These are phyloP conservation scores for Argyresthia albistria DNA, from an alignment of 2,888 invertebrate species.

Conservation along the genomic window DNA sequence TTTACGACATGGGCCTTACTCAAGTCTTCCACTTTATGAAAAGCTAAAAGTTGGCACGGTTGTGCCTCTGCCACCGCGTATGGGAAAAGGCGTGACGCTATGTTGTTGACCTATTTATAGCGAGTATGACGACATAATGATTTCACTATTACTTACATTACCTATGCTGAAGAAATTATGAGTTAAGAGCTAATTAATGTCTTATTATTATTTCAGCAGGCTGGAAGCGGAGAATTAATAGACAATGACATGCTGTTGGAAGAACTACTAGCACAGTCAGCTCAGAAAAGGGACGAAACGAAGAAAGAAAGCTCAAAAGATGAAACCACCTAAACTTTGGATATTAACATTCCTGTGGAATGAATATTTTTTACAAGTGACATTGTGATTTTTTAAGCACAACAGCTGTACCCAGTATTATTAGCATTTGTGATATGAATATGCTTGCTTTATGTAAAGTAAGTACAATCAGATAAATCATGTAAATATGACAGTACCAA, in stretches of 20 bases:
- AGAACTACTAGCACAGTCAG: slow-evolving; percentile 49
- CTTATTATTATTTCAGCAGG: slow-evolving; percentile 37
- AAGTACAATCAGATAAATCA: not conserved
- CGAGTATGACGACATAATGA: no score
- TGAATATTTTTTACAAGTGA: slow-evolving; percentile 46
- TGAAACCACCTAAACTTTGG: slow-evolving; percentile 18
- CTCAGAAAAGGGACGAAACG: slow-evolving; percentile 30
- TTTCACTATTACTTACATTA: no score
- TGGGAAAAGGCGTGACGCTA: no score
- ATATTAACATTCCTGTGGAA: no score
- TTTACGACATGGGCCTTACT: no score
- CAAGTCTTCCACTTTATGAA: no score
- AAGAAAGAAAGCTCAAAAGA: slow-evolving; percentile 25
- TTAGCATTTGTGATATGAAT: slow-evolving; percentile 28
- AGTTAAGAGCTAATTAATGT: not conserved
- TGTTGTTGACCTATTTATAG: no score
- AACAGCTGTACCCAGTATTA: slow-evolving; percentile 48
- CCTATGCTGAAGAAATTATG: no score
- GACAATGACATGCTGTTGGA: slow-evolving; percentile 56
- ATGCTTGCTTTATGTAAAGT: not conserved
- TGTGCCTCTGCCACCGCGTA: no score
- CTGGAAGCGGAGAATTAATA: slow-evolving; percentile 48
- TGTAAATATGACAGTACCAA: not conserved
- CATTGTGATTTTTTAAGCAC: slow-evolving; percentile 21
- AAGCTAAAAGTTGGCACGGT: no score